Conservation (phyloP, 2,888 invertebrate genomes). For the Amphipoea oculea region DNA sequence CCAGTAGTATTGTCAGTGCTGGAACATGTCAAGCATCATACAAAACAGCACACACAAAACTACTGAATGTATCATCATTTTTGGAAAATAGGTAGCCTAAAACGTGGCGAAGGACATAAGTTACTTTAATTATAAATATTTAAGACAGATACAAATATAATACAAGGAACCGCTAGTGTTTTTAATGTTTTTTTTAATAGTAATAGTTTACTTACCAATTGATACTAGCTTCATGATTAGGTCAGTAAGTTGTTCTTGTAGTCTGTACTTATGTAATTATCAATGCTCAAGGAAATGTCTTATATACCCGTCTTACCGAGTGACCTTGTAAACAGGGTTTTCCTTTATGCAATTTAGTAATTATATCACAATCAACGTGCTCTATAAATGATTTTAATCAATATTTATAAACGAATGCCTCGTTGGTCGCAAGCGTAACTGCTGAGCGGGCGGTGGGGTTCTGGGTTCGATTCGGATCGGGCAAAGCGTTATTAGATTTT, state of each 20-base stretch:
- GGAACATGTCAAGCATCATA: neutral
- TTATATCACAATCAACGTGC: neutral
- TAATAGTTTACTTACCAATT: slow-evolving; percentile 7
- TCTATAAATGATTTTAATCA: neutral
- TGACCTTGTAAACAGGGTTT: neutral
- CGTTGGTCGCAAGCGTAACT: too few relatives aligned
- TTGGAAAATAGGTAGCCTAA: neutral
- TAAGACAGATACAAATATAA: neutral
- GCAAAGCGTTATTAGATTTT: too few relatives aligned
- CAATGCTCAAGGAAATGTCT: neutral
- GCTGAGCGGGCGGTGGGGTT: too few relatives aligned
- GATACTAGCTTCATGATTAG: slow-evolving; percentile 13
- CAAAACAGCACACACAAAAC: too few relatives aligned
- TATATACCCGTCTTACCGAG: slow-evolving; percentile 4
- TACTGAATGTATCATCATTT: too few relatives aligned
- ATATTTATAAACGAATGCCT: neutral
- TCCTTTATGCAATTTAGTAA: neutral
- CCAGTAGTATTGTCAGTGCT: slow-evolving; percentile 10
- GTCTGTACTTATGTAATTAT: neutral
- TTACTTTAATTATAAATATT: neutral
- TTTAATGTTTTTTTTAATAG: neutral
- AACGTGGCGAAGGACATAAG: neutral
- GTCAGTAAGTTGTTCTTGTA: neutral
- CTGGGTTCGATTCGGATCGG: too few relatives aligned
- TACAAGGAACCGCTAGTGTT: too few relatives aligned